Conservation (phyloP, 2,888 invertebrate species). For the Gasteruption jaculator region DNA sequence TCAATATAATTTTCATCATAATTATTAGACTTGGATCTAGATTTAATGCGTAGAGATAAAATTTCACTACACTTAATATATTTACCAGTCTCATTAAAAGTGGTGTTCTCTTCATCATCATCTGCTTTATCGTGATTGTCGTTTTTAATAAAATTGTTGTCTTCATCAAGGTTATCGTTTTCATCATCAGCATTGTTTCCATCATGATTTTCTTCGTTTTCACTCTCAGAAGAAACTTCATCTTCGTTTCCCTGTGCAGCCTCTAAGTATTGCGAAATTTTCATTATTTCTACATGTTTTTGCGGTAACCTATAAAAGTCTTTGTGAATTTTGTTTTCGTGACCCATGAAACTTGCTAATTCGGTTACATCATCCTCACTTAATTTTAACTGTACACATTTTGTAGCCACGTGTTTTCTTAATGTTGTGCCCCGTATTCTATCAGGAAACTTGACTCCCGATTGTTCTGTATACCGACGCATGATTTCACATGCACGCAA, state of each 20-base stretch:
- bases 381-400: constrained; percentile 22
- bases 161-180: too few species aligned
- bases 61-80: too few species aligned
- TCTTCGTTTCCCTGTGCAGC: not conserved
- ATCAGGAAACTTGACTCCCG: constrained; percentile 23
- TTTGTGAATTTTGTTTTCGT: not conserved
- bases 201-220: too few species aligned
- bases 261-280: not conserved
- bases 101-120: too few species aligned
- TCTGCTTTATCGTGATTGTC: too few species aligned
- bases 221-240: too few species aligned
- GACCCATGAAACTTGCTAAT: constrained; percentile 20
- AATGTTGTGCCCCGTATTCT: constrained; percentile 22
- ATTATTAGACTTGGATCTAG: too few species aligned
- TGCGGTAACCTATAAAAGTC: not conserved
- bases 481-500: constrained; percentile 21
- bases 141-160: too few species aligned
- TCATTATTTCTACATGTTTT: not conserved
- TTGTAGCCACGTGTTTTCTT: constrained; percentile 28
- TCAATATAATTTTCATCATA: too few species aligned
- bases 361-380: constrained; percentile 22
- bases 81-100: too few species aligned
- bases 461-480: constrained; percentile 21
- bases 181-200: too few species aligned
- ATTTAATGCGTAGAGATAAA: too few species aligned